phyloP scores from a whole-genome alignment of 2,888 invertebrate genomes.

The Ochropleura plecta region DNA sequence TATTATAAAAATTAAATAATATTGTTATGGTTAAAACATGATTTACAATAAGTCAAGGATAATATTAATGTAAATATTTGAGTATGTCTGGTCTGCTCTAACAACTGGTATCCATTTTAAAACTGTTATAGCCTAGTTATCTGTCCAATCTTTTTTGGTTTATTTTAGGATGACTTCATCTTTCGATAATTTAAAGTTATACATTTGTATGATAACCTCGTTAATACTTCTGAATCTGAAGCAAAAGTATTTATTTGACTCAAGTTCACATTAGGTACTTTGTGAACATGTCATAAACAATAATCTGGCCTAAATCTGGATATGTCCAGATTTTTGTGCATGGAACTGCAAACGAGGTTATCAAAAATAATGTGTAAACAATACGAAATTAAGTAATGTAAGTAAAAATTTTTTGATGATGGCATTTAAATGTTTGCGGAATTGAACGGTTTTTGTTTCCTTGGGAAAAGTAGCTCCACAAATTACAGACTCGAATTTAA shows the following conservation, averaged over 20 bases:
- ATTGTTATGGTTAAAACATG: slow-evolving; percentile 6
- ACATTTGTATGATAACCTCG: too few relatives aligned
- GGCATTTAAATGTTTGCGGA: neutral
- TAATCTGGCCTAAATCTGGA: too few relatives aligned
- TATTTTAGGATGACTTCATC: slow-evolving; percentile 16
- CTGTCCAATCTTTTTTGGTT: slow-evolving; percentile 9
- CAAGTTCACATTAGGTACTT: too few relatives aligned
- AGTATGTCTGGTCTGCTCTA: neutral
- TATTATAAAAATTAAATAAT: too few relatives aligned
- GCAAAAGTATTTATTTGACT: too few relatives aligned
- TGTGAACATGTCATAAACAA: too few relatives aligned
- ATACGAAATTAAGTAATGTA: too few relatives aligned
- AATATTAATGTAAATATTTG: slow-evolving; percentile 19
- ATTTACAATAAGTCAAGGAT: slow-evolving; percentile 13
- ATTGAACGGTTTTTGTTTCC: neutral
- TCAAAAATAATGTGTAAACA: too few relatives aligned
- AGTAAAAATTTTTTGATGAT: neutral
- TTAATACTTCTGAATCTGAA: too few relatives aligned
- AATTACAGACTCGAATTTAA: neutral
- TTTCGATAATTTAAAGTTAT: neutral
- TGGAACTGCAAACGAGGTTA: neutral
- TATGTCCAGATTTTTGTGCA: neutral
- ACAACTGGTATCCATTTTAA: slow-evolving; percentile 30
- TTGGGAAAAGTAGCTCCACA: neutral
- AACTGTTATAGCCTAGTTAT: neutral